Evolutionary conservation across 2,113 vertebrate species (phyloP).

Genomic region (Bubo scandiacus): DNA sequence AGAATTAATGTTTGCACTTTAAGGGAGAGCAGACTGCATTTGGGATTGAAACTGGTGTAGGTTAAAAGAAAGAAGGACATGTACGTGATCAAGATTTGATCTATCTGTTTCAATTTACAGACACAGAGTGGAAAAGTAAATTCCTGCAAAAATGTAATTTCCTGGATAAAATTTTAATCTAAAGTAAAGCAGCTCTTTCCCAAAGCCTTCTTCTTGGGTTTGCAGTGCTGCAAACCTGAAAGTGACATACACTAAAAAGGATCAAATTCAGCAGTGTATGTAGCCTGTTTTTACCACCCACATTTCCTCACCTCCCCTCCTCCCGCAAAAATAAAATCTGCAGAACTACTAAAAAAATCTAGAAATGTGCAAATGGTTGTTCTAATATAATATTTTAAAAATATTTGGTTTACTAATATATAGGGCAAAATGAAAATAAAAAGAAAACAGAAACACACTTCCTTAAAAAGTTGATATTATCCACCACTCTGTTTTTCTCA

Average conservation of each 20-base stretch:
- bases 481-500: not conserved
- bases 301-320: not conserved
- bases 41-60: not conserved
- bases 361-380: not conserved
- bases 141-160: not conserved
- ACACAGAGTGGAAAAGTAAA: not conserved
- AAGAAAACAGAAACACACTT: not conserved
- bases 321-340: not conserved
- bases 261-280: not conserved
- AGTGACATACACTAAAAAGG: not conserved
- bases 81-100: not conserved
- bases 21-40: not conserved
- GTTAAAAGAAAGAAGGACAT: not conserved
- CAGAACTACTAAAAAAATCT: not conserved
- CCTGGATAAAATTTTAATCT: not conserved
- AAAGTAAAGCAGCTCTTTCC: not conserved
- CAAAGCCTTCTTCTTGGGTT: not conserved
- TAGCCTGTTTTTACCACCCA: not conserved
- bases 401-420: not conserved
- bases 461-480: not conserved
- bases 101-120: not conserved
- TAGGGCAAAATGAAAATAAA: not conserved
- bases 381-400: not conserved
- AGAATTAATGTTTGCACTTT: not conserved
- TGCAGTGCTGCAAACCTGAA: not conserved